These are phyloP conservation scores for Myotis pilosus DNA, from an alignment of 2,797 vertebrate genomes.

Conservation along the genomic window DNA sequence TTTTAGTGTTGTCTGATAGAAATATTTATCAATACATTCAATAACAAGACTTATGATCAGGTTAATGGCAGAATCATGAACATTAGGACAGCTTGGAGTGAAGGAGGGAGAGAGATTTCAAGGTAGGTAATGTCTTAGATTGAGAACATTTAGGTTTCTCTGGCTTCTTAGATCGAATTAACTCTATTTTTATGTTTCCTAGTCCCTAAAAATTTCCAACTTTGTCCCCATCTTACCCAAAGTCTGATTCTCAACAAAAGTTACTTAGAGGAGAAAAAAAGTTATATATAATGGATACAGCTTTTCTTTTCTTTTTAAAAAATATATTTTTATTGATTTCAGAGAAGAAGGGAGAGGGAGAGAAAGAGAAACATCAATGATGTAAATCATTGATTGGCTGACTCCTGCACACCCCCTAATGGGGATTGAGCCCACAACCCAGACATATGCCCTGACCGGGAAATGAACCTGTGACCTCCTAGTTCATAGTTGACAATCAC, in stretches of 20 bases:
- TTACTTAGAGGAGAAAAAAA: not conserved
- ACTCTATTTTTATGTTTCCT: not conserved
- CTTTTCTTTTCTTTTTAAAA: not conserved
- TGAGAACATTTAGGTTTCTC: not conserved
- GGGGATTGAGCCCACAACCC: too few relatives aligned
- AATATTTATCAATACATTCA: not conserved
- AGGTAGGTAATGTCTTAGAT: not conserved
- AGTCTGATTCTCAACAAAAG: not conserved
- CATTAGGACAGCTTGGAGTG: not conserved
- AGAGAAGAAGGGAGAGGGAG: too few relatives aligned
- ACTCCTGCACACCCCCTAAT: too few relatives aligned
- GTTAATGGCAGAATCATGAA: not conserved
- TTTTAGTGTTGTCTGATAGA: not conserved
- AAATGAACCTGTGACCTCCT: too few relatives aligned
- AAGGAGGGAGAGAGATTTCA: not conserved
- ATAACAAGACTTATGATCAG: not conserved
- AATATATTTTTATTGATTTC: too few relatives aligned
- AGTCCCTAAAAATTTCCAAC: not conserved
- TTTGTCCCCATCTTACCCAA: not conserved
- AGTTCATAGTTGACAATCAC: too few relatives aligned
- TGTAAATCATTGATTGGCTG: too few relatives aligned
- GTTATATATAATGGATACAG: not conserved
- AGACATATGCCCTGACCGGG: too few relatives aligned
- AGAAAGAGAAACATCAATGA: too few relatives aligned
- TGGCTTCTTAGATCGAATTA: not conserved